Percentiles rank a stretch among this genome's conserved stretches.
phyloP scores from a whole-genome alignment of 53 echinoderm and acorn worm species.

The Echinometra lucunter region DNA sequence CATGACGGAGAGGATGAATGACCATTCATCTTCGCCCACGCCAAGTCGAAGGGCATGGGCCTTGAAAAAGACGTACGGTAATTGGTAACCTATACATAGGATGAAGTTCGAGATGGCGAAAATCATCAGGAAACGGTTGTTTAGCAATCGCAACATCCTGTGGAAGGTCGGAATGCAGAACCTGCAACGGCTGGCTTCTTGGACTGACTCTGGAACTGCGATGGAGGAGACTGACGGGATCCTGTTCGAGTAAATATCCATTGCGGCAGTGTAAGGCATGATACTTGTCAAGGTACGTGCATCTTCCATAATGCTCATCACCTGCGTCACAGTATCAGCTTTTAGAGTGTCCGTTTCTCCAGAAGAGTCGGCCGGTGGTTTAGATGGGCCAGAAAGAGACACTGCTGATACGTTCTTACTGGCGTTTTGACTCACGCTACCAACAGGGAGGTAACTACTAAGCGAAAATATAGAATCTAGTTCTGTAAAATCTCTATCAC shows the following conservation, averaged over 20 bases:
- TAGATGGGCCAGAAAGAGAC: not conserved
- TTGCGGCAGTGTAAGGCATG: constrained; percentile 58
- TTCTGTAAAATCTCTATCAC: not conserved
- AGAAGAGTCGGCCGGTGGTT: not conserved
- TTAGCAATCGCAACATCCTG: constrained; percentile 73
- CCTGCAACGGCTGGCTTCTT: constrained; percentile 18
- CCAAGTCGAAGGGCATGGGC: constrained; percentile 81
- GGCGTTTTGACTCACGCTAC: constrained; percentile 1
- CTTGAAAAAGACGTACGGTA: constrained; percentile 96
- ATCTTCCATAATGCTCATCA: not conserved
- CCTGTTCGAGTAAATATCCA: constrained; percentile 58
- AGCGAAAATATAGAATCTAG: constrained; percentile 48
- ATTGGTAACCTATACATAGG: constrained; percentile 94
- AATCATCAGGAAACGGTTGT: constrained; percentile 86
- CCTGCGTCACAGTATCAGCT: not conserved
- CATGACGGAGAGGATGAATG: constrained; percentile 88
- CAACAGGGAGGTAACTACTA: not conserved
- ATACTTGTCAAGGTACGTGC: constrained; percentile 30
- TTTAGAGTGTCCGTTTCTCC: not conserved
- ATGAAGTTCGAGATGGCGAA: constrained; percentile 87
- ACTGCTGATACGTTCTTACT: constrained; percentile 19
- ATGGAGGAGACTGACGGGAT: constrained; percentile 33
- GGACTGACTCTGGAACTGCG: constrained; percentile 15
- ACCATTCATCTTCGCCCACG: constrained; percentile 81
- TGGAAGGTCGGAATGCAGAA: constrained; percentile 49